Conservation (phyloP, 2,888 invertebrate genomes). For the Carpatolechia fugitivella region DNA sequence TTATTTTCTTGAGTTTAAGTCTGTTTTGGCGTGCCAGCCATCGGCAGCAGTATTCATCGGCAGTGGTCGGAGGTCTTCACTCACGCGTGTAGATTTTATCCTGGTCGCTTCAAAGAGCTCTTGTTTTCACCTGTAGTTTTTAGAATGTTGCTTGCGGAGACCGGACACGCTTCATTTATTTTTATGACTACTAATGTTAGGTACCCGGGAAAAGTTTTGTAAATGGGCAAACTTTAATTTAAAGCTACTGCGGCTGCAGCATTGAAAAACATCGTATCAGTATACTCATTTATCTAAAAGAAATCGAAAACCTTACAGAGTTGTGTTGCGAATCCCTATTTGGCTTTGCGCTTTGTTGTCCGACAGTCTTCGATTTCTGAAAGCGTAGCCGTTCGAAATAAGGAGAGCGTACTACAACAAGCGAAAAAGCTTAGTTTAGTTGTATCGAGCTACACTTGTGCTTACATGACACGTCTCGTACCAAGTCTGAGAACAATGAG, state of each 20-base stretch:
- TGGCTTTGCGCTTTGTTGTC: slow-evolving; percentile 6
- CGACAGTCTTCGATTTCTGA: slow-evolving; percentile 14
- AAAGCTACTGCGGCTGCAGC: neutral
- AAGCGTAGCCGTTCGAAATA: slow-evolving; percentile 20
- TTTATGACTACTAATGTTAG: slow-evolving; percentile 6
- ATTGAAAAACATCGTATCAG: neutral
- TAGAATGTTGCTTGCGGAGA: slow-evolving; percentile 36
- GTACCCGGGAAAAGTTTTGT: slow-evolving; percentile 2
- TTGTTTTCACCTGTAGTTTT: slow-evolving; percentile 56
- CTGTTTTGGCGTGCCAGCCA: slow-evolving; percentile 33
- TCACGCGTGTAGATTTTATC: slow-evolving; percentile 61
- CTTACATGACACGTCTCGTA: slow-evolving; percentile 62
- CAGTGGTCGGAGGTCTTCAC: slow-evolving; percentile 38
- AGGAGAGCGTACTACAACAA: slow-evolving; percentile 26
- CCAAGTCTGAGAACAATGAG: slow-evolving; percentile 53
- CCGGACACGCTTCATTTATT: slow-evolving; percentile 53
- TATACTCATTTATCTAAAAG: slow-evolving; percentile 8
- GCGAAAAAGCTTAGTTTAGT: slow-evolving; percentile 29
- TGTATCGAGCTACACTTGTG: slow-evolving; percentile 47
- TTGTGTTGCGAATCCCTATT: neutral
- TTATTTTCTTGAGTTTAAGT: slow-evolving; percentile 31
- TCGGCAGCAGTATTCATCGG: slow-evolving; percentile 49
- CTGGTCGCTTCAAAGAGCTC: slow-evolving; percentile 54
- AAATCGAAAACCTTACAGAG: neutral
- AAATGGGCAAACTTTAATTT: neutral